Conservation (phyloP, 2,797 vertebrate genomes). For the Tragelaphus eurycerus region DNA sequence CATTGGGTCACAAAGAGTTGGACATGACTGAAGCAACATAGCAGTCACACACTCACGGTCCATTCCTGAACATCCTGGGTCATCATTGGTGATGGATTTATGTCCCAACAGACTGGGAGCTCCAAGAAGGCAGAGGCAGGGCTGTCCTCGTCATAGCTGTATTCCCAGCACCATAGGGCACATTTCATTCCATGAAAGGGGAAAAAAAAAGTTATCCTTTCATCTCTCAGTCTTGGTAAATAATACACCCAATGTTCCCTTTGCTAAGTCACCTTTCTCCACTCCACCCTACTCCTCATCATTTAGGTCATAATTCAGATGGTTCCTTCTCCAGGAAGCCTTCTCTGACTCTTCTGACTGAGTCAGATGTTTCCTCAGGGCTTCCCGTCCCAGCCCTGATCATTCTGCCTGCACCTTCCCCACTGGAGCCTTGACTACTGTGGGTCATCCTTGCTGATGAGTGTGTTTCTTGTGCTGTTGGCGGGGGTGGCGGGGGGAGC, state of each 20-base stretch:
- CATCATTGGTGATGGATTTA: not conserved
- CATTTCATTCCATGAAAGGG: not conserved
- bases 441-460: not conserved
- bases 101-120: not conserved
- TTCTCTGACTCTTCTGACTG: not conserved
- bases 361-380: not conserved
- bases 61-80: not conserved
- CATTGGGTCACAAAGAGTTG: not conserved
- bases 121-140: not conserved
- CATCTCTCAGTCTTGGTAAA: not conserved
- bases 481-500: not conserved
- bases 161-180: not conserved
- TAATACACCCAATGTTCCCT: not conserved
- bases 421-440: not conserved
- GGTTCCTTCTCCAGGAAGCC: not conserved
- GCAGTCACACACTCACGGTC: accelerated
- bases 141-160: not conserved
- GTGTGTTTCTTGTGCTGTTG: not conserved
- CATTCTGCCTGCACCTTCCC: not conserved
- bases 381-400: not conserved
- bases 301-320: not conserved
- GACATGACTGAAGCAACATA: not conserved
- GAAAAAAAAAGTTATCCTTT: not conserved
- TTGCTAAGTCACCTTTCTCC: not conserved
- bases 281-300: not conserved